Conservation (phyloP, 2,113 vertebrate genomes). For the Gadus chalcogrammus region DNA sequence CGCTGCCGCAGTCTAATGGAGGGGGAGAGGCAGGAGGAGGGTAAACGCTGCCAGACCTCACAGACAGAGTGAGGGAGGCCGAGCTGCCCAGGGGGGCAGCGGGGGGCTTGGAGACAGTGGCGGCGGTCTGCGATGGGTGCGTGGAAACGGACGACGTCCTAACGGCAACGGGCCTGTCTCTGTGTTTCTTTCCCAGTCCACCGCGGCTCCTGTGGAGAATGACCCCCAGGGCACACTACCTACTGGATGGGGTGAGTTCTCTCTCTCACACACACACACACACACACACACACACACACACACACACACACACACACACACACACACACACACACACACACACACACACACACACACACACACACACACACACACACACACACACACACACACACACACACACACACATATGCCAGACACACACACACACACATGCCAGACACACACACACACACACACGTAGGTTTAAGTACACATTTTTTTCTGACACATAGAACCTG, state of each 20-base stretch:
- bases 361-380: too few species aligned
- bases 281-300: constrained; percentile 2
- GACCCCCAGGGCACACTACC: constrained; percentile 91
- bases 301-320: background rate
- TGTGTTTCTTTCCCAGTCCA: constrained; percentile 79
- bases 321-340: constrained; percentile 11
- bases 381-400: background rate
- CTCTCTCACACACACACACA: background rate
- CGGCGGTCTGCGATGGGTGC: background rate
- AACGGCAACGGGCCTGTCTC: constrained; percentile 60
- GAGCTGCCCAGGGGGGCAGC: background rate
- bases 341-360: background rate
- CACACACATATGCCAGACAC: background rate
- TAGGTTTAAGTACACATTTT: too few species aligned
- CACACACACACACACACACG: too few species aligned
- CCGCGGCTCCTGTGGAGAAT: constrained; percentile 83
- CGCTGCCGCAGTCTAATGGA: background rate
- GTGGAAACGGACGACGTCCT: constrained; percentile 30
- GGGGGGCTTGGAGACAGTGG: background rate
- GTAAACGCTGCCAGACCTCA: too few species aligned
- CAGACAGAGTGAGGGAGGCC: background rate
- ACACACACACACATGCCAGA: background rate
- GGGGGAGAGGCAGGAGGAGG: background rate
- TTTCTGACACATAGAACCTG: too few species aligned
- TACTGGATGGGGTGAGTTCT: constrained; percentile 95